Base-by-base conservation (phyloP, 2,113 vertebrate genomes). In the Enhydra lutris region DNA sequence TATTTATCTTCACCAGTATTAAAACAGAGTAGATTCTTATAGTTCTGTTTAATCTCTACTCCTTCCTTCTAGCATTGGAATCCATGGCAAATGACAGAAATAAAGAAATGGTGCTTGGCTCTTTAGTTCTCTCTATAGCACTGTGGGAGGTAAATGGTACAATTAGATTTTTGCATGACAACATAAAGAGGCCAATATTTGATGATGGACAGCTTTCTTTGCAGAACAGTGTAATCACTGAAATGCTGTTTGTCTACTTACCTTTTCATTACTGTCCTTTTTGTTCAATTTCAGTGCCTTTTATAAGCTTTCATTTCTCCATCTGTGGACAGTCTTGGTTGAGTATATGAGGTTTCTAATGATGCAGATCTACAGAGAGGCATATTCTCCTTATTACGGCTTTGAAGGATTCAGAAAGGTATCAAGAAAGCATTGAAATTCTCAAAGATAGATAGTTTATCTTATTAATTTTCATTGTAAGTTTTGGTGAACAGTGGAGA, bases 181-280 rank as follows among this genome's bases (percentile, higher is more conserved):
- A 92, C 93, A 90, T 93, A 88, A 97, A 98, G 95, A 98, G 91
- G 78, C 95, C 82, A 96, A 26, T 34, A 82, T 94, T 92, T 97
- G 79, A 95, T 98, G 98, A 95, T 92, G 96, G 92, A 91, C 69
- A 97, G 89, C 63, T 94, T 98, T 98, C 34, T 90, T 69, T 80
- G 26, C 71, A 97, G 89, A 89, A 45, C 11, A 63, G 4, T 1
- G 2, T 96, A 89, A 95, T 89, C 97, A 95, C 84, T 96, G 88
- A 97, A 98, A 69, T 91, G 92, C 79, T 93, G 42, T 97, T 98
- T 97, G 55, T 96, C 96, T 97, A 98, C 74, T 79, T 93, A 14
- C 6, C 73, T 97, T 97, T 98, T 97, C 94, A 95, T 97, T 97
- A 55, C 95, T 96, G 61, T 98, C 2, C 86, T 98, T 98, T 98